Evolutionary conservation across 92 coral and sea anemone species (phyloP).

Genomic region (Palythoa grandis): DNA sequence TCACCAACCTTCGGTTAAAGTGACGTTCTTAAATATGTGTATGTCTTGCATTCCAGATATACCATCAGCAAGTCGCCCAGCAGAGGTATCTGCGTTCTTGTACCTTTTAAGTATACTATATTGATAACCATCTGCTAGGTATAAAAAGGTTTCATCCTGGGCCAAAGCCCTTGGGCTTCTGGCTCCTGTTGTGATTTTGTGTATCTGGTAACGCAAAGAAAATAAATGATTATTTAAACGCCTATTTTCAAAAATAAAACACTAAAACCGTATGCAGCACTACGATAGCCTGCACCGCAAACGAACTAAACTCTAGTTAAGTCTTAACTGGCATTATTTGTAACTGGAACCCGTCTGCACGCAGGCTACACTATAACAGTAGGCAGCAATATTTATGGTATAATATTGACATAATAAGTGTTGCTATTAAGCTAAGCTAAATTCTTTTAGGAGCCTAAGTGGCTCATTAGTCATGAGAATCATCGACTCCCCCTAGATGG

Average conservation of each 20-base stretch:
- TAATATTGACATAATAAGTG: no score
- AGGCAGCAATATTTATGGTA: not conserved
- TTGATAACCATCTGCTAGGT: not conserved
- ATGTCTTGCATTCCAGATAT: not conserved
- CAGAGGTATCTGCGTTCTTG: not conserved
- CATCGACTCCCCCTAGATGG: no score
- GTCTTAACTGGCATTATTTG: no score
- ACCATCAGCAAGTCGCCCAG: not conserved
- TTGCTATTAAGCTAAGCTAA: no score
- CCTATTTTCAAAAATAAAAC: not conserved
- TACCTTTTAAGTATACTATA: not conserved
- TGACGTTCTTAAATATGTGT: slow-evolving; percentile 22
- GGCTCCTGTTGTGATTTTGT: not conserved
- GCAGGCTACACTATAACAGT: no score
- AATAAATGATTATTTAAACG: not conserved
- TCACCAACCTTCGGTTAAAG: slow-evolving; percentile 16
- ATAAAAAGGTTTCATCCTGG: slow-evolving; percentile 10
- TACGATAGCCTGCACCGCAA: no score
- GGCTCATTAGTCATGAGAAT: no score
- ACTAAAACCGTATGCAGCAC: not conserved
- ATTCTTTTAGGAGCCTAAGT: no score
- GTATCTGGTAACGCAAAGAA: not conserved
- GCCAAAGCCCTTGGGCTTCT: not conserved
- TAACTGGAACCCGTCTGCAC: no score
- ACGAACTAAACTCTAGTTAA: no score